Evolutionary conservation across 2,113 vertebrate genomes (phyloP).

Genomic region (Pedionomus torquatus): DNA sequence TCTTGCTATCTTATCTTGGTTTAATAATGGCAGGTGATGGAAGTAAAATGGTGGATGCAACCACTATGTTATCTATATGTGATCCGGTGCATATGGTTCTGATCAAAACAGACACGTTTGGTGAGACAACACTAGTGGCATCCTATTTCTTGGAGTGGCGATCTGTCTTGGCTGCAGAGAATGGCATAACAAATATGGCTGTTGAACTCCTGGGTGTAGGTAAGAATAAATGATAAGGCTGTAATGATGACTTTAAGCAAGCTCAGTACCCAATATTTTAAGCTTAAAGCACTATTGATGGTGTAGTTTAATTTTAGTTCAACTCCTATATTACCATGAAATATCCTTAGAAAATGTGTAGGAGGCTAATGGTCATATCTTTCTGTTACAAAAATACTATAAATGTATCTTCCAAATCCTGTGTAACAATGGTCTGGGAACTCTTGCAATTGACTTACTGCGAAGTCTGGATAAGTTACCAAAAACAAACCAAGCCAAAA

Average conservation of each 20-base stretch:
- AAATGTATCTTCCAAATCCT: not conserved
- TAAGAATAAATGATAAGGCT: slow-evolving; percentile 63
- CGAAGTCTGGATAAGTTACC: not conserved
- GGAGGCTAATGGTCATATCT: not conserved
- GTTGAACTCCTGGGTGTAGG: slow-evolving; percentile 96
- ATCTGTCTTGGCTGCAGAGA: slow-evolving; percentile 85
- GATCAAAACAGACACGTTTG: slow-evolving; percentile 89
- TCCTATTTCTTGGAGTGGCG: slow-evolving; percentile 97
- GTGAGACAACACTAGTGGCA: slow-evolving; percentile 88
- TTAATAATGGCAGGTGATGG: slow-evolving; percentile 82
- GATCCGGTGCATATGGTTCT: slow-evolving; percentile 95
- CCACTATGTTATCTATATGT: slow-evolving; percentile 91
- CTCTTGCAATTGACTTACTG: not conserved
- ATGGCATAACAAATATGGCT: slow-evolving; percentile 80
- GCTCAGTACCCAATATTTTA: too few relatives aligned
- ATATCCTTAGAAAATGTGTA: not conserved
- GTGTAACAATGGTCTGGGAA: not conserved
- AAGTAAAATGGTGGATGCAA: slow-evolving; percentile 90
- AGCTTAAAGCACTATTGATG: not conserved
- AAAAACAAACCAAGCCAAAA: not conserved
- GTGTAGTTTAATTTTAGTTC: not conserved
- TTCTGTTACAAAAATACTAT: not conserved
- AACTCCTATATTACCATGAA: not conserved
- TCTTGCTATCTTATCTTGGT: not conserved
- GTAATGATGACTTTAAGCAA: not conserved